Conservation (phyloP, 1,140 invertebrate genomes). For the Bombus difficillimus region DNA sequence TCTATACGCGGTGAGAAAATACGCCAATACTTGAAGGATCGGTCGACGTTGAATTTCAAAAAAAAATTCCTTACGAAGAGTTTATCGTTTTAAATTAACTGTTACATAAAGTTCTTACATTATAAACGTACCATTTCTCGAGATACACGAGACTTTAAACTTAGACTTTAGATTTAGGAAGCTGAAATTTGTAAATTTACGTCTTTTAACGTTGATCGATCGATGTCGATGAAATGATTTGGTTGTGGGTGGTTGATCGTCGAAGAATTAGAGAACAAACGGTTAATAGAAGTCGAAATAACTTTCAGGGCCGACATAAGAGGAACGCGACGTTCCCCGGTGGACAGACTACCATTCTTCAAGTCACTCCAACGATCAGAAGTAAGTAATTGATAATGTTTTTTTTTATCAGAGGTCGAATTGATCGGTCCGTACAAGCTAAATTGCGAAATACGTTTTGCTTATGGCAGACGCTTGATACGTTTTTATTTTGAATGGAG, state of each 20-base stretch:
- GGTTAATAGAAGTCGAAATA: conserved; percentile 39
- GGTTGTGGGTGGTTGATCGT: neutral
- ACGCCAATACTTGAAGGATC: neutral
- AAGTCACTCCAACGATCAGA: conserved; percentile 79
- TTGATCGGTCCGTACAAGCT: neutral
- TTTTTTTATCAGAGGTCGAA: neutral
- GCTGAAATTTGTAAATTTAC: too few species aligned
- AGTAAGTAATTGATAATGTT: conserved; percentile 74
- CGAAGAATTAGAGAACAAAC: neutral
- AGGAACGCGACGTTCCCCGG: conserved; percentile 91
- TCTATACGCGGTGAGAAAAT: neutral
- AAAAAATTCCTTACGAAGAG: too few species aligned
- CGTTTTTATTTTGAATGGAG: neutral
- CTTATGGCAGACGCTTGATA: neutral
- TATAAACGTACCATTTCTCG: too few species aligned
- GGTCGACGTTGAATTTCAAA: too few species aligned
- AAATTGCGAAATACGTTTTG: neutral
- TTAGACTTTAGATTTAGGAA: too few species aligned
- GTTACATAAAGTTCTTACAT: too few species aligned
- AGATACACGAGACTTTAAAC: too few species aligned
- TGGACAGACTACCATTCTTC: conserved; percentile 85
- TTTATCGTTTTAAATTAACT: too few species aligned
- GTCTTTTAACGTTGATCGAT: neutral
- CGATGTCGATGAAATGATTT: neutral
- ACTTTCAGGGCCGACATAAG: conserved; percentile 88